Percentiles rank a stretch among this genome's conserved stretches.
These are phyloP conservation scores for Cygnus atratus DNA, from an alignment of 2,113 vertebrate genomes.

Conservation along the genomic window DNA sequence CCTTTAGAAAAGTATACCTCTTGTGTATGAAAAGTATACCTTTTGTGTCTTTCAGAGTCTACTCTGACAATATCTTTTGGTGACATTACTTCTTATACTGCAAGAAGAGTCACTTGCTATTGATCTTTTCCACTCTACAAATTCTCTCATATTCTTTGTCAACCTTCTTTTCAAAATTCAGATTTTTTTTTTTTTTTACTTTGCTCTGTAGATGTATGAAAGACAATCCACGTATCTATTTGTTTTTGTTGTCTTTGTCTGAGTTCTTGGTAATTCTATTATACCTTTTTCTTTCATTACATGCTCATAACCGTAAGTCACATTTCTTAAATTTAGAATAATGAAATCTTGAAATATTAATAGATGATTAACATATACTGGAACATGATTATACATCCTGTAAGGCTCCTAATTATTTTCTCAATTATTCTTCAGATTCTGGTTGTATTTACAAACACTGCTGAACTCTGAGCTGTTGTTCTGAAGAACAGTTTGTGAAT, in stretches of 20 bases:
- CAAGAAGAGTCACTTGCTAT: neutral
- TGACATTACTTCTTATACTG: neutral
- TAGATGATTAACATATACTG: neutral
- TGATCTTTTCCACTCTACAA: neutral
- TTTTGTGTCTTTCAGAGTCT: neutral
- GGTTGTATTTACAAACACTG: neutral
- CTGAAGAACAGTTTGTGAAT: neutral
- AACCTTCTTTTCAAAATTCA: neutral
- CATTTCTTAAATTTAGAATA: neutral
- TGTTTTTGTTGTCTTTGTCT: neutral
- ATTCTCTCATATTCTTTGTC: neutral
- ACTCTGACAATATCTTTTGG: neutral
- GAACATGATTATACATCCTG: neutral
- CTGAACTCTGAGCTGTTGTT: neutral
- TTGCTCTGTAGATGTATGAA: neutral
- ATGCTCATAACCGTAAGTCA: neutral
- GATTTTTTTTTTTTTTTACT: neutral
- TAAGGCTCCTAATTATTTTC: neutral
- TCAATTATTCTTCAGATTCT: neutral
- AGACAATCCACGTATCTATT: neutral
- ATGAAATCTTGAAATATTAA: slow-evolving; percentile 5
- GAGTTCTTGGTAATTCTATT: neutral
- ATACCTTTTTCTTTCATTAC: neutral
- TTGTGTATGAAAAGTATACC: neutral
- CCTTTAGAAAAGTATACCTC: neutral